These are phyloP conservation scores for Dasysyrphus tricinctus DNA, from an alignment of 2,888 invertebrate genomes.

Conservation along the genomic window DNA sequence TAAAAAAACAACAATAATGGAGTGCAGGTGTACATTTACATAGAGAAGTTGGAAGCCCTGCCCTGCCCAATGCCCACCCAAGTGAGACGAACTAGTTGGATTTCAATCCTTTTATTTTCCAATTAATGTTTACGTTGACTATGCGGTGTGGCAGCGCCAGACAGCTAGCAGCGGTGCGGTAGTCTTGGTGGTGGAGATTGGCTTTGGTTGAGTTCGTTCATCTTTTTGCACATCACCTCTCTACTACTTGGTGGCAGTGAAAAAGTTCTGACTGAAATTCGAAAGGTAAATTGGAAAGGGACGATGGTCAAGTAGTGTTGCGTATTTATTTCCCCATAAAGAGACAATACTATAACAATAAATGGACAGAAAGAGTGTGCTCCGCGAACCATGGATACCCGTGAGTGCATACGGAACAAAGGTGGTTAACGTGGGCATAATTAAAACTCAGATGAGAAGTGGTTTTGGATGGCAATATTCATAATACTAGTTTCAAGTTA, in stretches of 20 bases:
- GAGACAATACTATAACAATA: conserved; percentile 1
- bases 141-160: neutral
- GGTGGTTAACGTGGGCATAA: neutral
- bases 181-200: conserved; percentile 32
- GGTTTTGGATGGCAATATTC: conserved; percentile 19
- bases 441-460: conserved; percentile 19
- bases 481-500: conserved; percentile 37
- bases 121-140: conserved; percentile 48
- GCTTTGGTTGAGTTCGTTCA: conserved; percentile 60
- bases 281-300: conserved; percentile 63
- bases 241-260: conserved; percentile 53
- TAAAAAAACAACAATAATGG: conserved; percentile 21
- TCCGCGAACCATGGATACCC: conserved; percentile 25
- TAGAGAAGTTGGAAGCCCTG: conserved; percentile 37
- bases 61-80: conserved; percentile 57
- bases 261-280: conserved; percentile 46
- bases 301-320: conserved; percentile 45
- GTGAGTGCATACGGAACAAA: conserved; percentile 9
- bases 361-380: conserved; percentile 18
- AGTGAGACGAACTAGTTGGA: conserved; percentile 49
- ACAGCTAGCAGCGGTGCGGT: neutral
- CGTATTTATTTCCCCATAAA: conserved; percentile 33
- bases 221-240: conserved; percentile 41
- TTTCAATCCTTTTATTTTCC: conserved; percentile 45
- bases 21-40: conserved; percentile 59